Evolutionary conservation across 2,888 invertebrate genomes (phyloP).

Genomic region (Vesta saturnalis): DNA sequence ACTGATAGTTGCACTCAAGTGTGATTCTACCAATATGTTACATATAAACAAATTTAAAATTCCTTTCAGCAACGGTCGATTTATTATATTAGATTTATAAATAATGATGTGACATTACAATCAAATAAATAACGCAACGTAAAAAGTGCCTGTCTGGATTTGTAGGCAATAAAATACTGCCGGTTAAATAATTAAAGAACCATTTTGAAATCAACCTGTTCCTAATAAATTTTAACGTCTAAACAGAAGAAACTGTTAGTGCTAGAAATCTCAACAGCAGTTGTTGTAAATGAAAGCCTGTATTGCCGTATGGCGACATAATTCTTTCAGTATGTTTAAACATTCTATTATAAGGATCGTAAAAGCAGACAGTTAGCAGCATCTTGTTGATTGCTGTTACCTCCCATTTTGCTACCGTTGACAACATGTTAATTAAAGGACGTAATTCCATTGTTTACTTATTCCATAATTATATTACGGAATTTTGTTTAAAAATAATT

Average conservation of each 20-base stretch:
- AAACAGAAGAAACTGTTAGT: slow-evolving; percentile 20
- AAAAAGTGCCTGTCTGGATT: slow-evolving; percentile 14
- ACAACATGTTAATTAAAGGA: slow-evolving; percentile 20
- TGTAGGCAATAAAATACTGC: slow-evolving; percentile 19
- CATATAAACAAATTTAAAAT: slow-evolving; percentile 10
- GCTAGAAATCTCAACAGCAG: slow-evolving; percentile 25
- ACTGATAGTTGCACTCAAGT: background rate
- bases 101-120: slow-evolving; percentile 15
- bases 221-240: slow-evolving; percentile 23
- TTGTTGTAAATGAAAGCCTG: slow-evolving; percentile 24
- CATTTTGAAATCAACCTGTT: slow-evolving; percentile 22
- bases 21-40: background rate
- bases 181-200: slow-evolving; percentile 21
- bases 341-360: slow-evolving; percentile 40
- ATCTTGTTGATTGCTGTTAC: slow-evolving; percentile 42
- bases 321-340: slow-evolving; percentile 39
- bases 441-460: slow-evolving; percentile 10
- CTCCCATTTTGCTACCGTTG: slow-evolving; percentile 36
- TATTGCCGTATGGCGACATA: slow-evolving; percentile 22
- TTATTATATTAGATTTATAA: slow-evolving; percentile 12
- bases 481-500: background rate
- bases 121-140: slow-evolving; percentile 4
- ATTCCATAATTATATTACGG: background rate
- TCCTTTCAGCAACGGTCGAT: slow-evolving; percentile 6
- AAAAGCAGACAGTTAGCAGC: slow-evolving; percentile 41